These are phyloP conservation scores for Linnaemya tessellans DNA, from an alignment of 2,888 invertebrate genomes.

Conservation along the genomic window DNA sequence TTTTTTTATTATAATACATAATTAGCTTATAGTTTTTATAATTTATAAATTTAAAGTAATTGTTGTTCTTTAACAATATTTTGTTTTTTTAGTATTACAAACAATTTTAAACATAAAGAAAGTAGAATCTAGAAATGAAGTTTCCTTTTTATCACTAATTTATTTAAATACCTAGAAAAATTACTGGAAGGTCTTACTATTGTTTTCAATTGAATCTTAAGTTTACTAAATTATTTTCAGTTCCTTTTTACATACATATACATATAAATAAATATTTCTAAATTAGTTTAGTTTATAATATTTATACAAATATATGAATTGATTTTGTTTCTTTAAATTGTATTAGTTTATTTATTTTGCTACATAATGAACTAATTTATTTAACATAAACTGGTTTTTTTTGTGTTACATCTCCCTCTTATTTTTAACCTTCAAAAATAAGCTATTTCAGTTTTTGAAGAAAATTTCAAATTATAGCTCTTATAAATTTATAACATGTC, in stretches of 20 bases:
- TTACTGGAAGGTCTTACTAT: neutral
- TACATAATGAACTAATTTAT: conserved; percentile 3
- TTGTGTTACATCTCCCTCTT: neutral
- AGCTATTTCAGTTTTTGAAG: too few species aligned
- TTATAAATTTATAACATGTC: too few species aligned
- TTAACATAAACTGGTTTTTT: neutral
- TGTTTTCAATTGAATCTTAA: neutral
- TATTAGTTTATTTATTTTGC: conserved; percentile 15
- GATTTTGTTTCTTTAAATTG: neutral
- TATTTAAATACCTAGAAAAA: conserved; percentile 28
- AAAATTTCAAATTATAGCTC: too few species aligned
- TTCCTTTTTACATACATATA: conserved; percentile 9
- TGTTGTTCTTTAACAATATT: neutral
- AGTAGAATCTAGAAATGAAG: conserved; percentile 43
- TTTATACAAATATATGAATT: neutral
- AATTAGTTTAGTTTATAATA: conserved; percentile 34
- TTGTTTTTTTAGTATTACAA: conserved; percentile 27
- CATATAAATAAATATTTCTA: conserved; percentile 20
- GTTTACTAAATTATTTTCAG: conserved; percentile 24
- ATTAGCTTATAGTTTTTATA: conserved; percentile 21
- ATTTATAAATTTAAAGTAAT: conserved; percentile 39
- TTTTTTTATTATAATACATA: conserved; percentile 1
- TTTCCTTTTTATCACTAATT: conserved; percentile 46
- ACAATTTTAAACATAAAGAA: conserved; percentile 3
- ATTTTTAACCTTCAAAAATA: neutral